Evolutionary conservation across 2,797 vertebrate species (phyloP).

Genomic region (Sebastes elongatus): DNA sequence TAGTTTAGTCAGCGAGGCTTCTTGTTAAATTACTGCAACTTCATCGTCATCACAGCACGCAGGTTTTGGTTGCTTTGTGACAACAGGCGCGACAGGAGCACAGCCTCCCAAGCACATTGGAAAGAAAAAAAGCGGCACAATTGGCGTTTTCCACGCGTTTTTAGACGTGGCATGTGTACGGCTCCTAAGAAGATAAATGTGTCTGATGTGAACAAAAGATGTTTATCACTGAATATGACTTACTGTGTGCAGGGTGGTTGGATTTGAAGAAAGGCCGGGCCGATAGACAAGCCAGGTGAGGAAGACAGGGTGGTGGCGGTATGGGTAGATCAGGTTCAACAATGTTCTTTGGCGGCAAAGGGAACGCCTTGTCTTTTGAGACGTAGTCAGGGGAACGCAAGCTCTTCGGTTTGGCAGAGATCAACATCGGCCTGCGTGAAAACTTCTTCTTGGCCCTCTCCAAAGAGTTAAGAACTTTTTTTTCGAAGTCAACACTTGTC

Average conservation of each 20-base stretch:
- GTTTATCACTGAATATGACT: constrained; percentile 26
- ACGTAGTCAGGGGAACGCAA: constrained; percentile 44
- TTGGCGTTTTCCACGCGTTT: too few relatives aligned
- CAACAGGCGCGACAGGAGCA: too few relatives aligned
- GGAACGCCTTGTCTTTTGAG: constrained; percentile 17
- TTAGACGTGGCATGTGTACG: too few relatives aligned
- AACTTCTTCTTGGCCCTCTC: constrained; percentile 81
- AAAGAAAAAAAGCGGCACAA: too few relatives aligned
- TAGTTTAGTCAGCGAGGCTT: too few relatives aligned
- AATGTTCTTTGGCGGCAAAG: constrained; percentile 13
- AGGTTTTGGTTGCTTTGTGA: too few relatives aligned
- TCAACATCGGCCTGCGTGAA: constrained; percentile 65
- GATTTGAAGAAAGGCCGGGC: constrained; percentile 71
- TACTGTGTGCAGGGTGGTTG: constrained; percentile 57
- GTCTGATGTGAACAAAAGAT: not conserved
- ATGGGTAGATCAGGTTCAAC: not conserved
- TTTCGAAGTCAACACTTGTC: constrained; percentile 46
- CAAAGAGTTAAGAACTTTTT: constrained; percentile 69
- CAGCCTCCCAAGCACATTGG: too few relatives aligned
- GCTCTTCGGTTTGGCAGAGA: constrained; percentile 63
- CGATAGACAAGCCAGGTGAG: constrained; percentile 64
- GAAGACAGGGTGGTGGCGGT: constrained; percentile 29
- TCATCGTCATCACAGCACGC: too few relatives aligned
- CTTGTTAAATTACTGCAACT: too few relatives aligned
- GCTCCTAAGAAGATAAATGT: not conserved